Evolutionary conservation across 2,888 invertebrate genomes (phyloP), one percentile per base, ranked within the genome.

Genomic region (Lutraria lutraria): DNA sequence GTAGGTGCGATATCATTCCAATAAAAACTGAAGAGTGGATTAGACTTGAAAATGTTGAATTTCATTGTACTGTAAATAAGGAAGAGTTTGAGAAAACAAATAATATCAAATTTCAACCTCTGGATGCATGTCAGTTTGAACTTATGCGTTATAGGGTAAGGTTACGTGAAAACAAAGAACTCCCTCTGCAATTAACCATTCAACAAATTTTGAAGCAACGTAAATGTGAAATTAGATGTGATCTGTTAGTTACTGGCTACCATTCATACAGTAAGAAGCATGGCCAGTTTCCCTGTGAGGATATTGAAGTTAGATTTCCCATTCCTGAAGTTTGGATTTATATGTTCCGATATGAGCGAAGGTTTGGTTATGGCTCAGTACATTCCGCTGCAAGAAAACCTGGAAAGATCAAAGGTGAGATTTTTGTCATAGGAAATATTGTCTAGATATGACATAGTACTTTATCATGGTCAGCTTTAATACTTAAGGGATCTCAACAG

Each of bases 301-400:
- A 99, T 97, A 99, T 99, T 54, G 98, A 98, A 97, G 98, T 99
- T 87, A 93, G 97, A 19, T 97, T 99, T 97, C 99, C 99, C 21
- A 99, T 99, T 95, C 99, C 99, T 31, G 99, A 99, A 97, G 98
- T 99, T 96, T 99, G 99, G 99, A 99, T 99, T 96, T 99, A 99
- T 97, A 97, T 99, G 96, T 99, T 99, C 97, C 98, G 99, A 91
- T 99, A 99, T 80, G 99, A 99, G 93, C 99, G 99, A 96, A 98
- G 99, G 97, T 99, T 99, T 97, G 98, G 99, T 96, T 99, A 99
- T 96, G 99, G 99, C 25, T 99, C 99, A n/a, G 98, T 99, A 53
- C 99, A 99, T 97, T 99, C 99, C 0, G 98, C 99, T 29, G 96
- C 96, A n/a, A 94, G 97, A 84, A 97, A 97, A 93, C 97, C 97